Evolutionary conservation across 1,140 invertebrate genomes (phyloP), one percentile per base, ranked within the genome.

Genomic region (Luehdorfia chinensis): DNA sequence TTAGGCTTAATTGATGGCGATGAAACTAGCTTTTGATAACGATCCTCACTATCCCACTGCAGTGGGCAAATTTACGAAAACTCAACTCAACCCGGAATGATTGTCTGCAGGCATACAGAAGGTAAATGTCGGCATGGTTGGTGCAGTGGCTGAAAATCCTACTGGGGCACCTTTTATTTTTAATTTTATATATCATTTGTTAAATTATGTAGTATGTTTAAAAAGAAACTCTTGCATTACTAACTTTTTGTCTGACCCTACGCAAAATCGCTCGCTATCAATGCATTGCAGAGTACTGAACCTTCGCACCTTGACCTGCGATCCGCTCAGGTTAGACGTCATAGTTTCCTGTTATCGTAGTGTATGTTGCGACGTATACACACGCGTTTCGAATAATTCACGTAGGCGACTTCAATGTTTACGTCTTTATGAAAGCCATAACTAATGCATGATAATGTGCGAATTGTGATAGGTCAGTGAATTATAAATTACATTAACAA

Each of bases 221-320:
- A n/a, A n/a, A n/a, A n/a, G n/a, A n/a, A n/a, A n/a, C n/a, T n/a
- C n/a, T n/a, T n/a, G n/a, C n/a, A n/a, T n/a, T n/a, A n/a, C n/a
- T n/a, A n/a, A n/a, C n/a, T n/a, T n/a, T 47, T 55, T 14, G 50
- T 21, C 59, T 41, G 54, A 50, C 59, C 5, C 27, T 68, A 66
- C 62, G 31, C 32, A 47, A 41, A 53, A 49, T 56, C 19, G n/a
- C 34, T 45, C 45, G 46, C 51, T 66, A 70, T 71, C 64, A 66
- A 46, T 52, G 55, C 48, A 37, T 51, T 55, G 49, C 59, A 49
- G 65, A 59, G 44, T 41, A 60, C 58, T 61, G 57, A 67, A 59
- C 61, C 52, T 34, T 46, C 34, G 44, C 48, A 50, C 53, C 31
- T 60, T 65, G 66, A 70, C 64, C 66, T 50, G 47, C 43, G 51